Conservation (phyloP, 2,797 vertebrate species). For the Serranus cabrilla region DNA sequence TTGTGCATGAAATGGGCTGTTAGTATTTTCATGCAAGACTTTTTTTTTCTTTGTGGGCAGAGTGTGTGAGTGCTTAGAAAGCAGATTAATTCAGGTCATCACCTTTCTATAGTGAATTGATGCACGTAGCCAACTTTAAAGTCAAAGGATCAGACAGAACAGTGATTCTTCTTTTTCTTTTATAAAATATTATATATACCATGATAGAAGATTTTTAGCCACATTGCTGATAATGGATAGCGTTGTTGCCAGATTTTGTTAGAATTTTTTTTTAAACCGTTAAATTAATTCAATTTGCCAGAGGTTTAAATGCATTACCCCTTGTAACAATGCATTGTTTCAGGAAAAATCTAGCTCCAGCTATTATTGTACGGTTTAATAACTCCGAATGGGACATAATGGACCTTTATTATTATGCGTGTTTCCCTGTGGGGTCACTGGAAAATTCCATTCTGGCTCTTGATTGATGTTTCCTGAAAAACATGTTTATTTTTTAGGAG, state of each 20-base stretch:
- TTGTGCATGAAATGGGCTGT: conserved; percentile 15
- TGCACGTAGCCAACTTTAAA: not conserved
- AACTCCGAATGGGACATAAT: not conserved
- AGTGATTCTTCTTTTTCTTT: not conserved
- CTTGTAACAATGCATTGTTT: not conserved
- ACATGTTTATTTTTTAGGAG: conserved; percentile 77
- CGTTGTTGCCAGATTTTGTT: no score
- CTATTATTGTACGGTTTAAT: conserved; percentile 3
- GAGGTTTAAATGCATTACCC: not conserved
- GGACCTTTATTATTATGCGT: conserved; percentile 27
- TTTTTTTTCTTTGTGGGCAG: conserved; percentile 2
- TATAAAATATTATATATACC: no score
- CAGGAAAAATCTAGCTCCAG: not conserved
- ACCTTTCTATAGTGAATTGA: not conserved
- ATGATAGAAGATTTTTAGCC: no score
- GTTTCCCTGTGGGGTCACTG: conserved; percentile 51
- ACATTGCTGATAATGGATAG: no score
- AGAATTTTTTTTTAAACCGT: not conserved
- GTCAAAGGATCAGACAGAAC: not conserved
- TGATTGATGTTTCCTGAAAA: conserved; percentile 74
- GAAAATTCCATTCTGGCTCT: conserved; percentile 69
- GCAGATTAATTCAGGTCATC: not conserved
- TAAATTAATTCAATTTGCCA: not conserved
- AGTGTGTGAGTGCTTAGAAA: not conserved
- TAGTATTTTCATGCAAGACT: conserved; percentile 12